A percentile compares a stretch with the other conserved stretches of the same genome.
phyloP scores from a whole-genome alignment of 2,888 invertebrate species.

The Carcina quercana region DNA sequence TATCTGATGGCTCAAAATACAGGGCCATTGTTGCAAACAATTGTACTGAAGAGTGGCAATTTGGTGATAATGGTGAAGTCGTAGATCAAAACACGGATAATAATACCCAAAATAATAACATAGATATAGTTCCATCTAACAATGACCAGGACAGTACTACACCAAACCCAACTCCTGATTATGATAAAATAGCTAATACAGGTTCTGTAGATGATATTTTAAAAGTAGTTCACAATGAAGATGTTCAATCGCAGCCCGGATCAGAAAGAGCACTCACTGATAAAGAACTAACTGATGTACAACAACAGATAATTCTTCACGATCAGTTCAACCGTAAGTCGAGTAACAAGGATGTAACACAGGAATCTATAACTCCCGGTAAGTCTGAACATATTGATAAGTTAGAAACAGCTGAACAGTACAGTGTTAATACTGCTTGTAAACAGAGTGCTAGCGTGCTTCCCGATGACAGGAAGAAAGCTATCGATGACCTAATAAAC shows the following conservation, averaged over 20 bases:
- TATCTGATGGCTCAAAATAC: constrained; percentile 71
- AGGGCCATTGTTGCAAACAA: constrained; percentile 78
- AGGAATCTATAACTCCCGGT: no score
- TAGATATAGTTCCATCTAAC: constrained; percentile 18
- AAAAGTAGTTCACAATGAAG: constrained; percentile 38
- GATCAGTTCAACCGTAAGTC: constrained; percentile 18
- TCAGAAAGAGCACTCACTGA: constrained; percentile 38
- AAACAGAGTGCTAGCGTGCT: constrained; percentile 21
- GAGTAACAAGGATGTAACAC: constrained; percentile 9
- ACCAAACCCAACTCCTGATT: constrained; percentile 19
- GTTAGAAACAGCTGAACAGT: constrained; percentile 22
- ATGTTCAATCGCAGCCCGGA: constrained; percentile 37
- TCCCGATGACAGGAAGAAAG: constrained; percentile 50
- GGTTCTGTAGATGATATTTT: constrained; percentile 45
- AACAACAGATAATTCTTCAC: constrained; percentile 56
- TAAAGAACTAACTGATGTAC: constrained; percentile 44
- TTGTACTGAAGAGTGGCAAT: constrained; percentile 75
- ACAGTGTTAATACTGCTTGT: constrained; percentile 21
- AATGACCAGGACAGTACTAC: constrained; percentile 10
- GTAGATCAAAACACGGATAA: constrained; percentile 21
- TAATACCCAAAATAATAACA: constrained; percentile 27
- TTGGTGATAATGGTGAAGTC: constrained; percentile 50
- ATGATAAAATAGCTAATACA: constrained; percentile 32
- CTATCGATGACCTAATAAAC: constrained; percentile 56
- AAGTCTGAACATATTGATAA: constrained; percentile 25